Evolutionary conservation across 2,113 vertebrate species (phyloP).

Genomic region (Bufo bufo): DNA sequence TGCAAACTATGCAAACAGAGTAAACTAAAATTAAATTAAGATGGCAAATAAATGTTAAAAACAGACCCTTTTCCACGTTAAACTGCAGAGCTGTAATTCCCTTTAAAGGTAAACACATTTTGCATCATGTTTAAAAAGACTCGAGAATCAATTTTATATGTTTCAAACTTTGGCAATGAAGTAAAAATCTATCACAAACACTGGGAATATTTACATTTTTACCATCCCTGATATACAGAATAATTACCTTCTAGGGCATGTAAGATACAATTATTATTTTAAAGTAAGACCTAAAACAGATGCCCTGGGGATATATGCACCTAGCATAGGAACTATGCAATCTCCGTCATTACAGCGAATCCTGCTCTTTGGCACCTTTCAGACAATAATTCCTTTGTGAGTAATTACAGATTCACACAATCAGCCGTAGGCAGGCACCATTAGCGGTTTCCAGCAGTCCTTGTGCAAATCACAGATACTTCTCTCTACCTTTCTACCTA

Average conservation of each 20-base stretch:
- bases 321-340: slow-evolving; percentile 13
- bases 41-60: slow-evolving; percentile 34
- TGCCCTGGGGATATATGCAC: slow-evolving; percentile 2
- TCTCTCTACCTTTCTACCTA: slow-evolving; percentile 44
- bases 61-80: slow-evolving; percentile 34
- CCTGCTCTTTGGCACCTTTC: slow-evolving; percentile 33
- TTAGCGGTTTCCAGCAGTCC: slow-evolving; percentile 51
- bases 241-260: slow-evolving; percentile 30
- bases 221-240: neutral
- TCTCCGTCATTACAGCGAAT: slow-evolving; percentile 26
- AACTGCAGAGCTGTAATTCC: slow-evolving; percentile 27
- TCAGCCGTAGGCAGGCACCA: slow-evolving; percentile 49
- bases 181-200: slow-evolving; percentile 37
- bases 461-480: slow-evolving; percentile 50
- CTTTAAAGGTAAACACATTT: slow-evolving; percentile 50
- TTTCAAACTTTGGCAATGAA: slow-evolving; percentile 28
- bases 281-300: slow-evolving; percentile 44
- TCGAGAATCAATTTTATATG: slow-evolving; percentile 27
- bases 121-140: slow-evolving; percentile 48
- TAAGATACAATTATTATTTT: slow-evolving; percentile 50
- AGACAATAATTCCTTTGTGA: slow-evolving; percentile 48
- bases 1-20: slow-evolving; percentile 23
- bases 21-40: slow-evolving; percentile 16
- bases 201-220: slow-evolving; percentile 14
- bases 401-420: slow-evolving; percentile 49